These are phyloP conservation scores for Scrobipalpa atriplicella DNA, from an alignment of 2,888 invertebrate genomes.

Conservation along the genomic window DNA sequence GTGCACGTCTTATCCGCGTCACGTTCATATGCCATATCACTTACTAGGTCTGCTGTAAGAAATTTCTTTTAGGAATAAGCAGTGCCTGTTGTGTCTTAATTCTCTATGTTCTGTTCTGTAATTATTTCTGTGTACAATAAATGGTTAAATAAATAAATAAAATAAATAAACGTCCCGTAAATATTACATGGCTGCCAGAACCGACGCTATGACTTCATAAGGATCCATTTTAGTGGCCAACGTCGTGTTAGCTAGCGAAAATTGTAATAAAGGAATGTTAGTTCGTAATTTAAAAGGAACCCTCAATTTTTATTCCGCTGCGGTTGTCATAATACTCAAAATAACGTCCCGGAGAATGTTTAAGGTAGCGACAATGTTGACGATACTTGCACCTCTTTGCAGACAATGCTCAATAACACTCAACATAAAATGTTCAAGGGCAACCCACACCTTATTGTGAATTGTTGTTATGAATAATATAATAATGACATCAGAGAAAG, in stretches of 20 bases:
- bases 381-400: neutral
- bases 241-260: conserved; percentile 23
- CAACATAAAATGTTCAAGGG: conserved; percentile 17
- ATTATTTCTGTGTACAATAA: no score
- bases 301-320: conserved; percentile 11
- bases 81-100: no score
- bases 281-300: conserved; percentile 15
- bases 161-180: conserved; percentile 66
- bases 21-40: no score
- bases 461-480: conserved; percentile 24
- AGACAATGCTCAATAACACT: conserved; percentile 17
- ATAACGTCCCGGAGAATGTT: neutral
- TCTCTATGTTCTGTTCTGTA: no score
- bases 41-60: no score
- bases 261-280: conserved; percentile 24
- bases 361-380: conserved; percentile 13
- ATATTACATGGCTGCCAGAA: conserved; percentile 56
- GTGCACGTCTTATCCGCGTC: no score
- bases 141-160: no score
- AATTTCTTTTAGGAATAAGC: no score
- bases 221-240: conserved; percentile 33
- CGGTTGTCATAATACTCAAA: conserved; percentile 5
- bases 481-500: conserved; percentile 50
- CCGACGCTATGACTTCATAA: conserved; percentile 36
- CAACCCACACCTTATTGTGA: conserved; percentile 33